These are phyloP conservation scores for Stenolophus ochropezus DNA, from an alignment of 2,888 invertebrate genomes.

Conservation along the genomic window DNA sequence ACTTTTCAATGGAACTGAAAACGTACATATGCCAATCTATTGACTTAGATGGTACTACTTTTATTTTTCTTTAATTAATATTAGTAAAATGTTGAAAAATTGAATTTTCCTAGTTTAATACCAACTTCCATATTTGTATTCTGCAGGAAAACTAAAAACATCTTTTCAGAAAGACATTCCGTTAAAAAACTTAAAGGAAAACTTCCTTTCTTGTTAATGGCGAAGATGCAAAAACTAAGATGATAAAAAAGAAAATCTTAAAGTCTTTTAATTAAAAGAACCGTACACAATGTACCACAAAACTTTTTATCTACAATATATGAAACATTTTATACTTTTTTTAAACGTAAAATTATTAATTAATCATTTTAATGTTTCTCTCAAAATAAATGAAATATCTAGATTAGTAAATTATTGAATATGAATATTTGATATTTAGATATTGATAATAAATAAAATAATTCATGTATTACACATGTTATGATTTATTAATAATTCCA, in stretches of 20 bases:
- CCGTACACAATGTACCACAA: neutral
- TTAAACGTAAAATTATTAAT: neutral
- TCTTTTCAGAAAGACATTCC: constrained; percentile 5
- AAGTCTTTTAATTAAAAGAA: constrained; percentile 27
- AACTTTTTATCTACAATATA: neutral
- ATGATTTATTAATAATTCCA: neutral
- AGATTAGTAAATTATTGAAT: neutral
- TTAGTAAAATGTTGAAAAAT: neutral
- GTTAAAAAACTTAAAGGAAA: constrained; percentile 22
- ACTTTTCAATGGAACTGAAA: too few relatives aligned
- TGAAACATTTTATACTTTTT: neutral
- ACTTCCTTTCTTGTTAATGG: constrained; percentile 24
- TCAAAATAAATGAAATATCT: too few relatives aligned
- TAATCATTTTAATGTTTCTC: neutral
- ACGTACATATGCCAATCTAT: too few relatives aligned
- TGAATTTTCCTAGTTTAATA: neutral
- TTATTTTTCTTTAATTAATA: too few relatives aligned
- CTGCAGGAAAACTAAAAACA: neutral
- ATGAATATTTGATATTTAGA: neutral
- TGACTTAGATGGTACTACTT: too few relatives aligned
- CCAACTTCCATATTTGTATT: neutral
- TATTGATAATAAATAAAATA: neutral
- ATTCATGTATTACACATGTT: neutral
- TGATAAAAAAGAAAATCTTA: constrained; percentile 13
- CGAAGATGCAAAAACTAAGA: constrained; percentile 10